phyloP scores from a whole-genome alignment of 2,113 vertebrate genomes.

The Chionodraco myersi region DNA sequence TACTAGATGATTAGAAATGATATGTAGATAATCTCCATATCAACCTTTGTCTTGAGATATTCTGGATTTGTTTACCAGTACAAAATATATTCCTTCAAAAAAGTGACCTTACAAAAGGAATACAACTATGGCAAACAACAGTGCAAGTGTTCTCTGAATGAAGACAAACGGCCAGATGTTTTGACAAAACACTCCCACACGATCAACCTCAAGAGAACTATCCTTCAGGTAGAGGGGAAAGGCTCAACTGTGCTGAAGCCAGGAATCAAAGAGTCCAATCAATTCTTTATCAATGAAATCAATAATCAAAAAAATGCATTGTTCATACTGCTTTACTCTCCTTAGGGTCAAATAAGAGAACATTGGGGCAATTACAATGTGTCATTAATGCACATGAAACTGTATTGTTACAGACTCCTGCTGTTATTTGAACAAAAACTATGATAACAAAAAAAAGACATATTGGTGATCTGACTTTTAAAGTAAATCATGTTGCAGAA shows the following conservation, averaged over 20 bases:
- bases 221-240: background rate
- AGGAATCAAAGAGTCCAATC: background rate
- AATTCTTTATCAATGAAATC: conserved; percentile 10
- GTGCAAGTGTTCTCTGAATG: conserved; percentile 47
- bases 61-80: background rate
- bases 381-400: background rate
- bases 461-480: background rate
- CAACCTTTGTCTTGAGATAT: background rate
- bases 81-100: background rate
- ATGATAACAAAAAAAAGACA: conserved; percentile 2
- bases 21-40: background rate
- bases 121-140: conserved; percentile 13
- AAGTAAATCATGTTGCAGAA: background rate
- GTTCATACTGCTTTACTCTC: background rate
- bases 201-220: conserved; percentile 20
- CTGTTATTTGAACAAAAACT: background rate
- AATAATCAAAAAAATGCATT: background rate
- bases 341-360: background rate
- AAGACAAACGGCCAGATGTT: conserved; percentile 57
- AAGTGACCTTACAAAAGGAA: conserved; percentile 30
- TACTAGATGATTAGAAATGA: background rate
- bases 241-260: background rate
- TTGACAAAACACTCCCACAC: conserved; percentile 45
- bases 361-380: background rate
- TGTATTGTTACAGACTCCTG: background rate